Conservation (phyloP, 1,140 invertebrate species). For the Meloidogyne chitwoodi region DNA sequence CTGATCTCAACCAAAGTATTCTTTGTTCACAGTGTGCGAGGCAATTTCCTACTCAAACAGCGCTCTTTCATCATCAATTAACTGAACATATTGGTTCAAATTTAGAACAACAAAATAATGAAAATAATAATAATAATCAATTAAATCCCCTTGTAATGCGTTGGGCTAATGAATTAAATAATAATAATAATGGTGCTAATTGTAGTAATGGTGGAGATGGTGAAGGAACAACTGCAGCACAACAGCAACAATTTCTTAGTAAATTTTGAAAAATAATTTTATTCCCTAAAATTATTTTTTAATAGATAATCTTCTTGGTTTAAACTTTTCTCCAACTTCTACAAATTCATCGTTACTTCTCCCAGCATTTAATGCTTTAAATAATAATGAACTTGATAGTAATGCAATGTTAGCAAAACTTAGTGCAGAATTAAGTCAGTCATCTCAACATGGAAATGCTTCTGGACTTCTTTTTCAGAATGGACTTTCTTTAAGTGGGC, state of each 20-base stretch:
- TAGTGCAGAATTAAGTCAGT: conserved; percentile 13
- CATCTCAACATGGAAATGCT: not conserved
- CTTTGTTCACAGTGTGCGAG: conserved; percentile 18
- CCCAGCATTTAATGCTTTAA: not conserved
- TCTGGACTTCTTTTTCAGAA: not conserved
- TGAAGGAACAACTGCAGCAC: not conserved
- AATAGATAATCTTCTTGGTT: conserved; percentile 13
- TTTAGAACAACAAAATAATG: conserved; percentile 1
- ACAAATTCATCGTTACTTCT: not conserved
- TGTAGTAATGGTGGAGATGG: not conserved
- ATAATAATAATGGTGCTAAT: not conserved
- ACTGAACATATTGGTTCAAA: conserved; percentile 12
- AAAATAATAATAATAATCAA: not conserved
- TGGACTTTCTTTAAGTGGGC: not conserved
- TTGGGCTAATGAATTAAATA: not conserved
- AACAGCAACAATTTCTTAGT: conserved; percentile 20
- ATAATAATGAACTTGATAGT: not conserved
- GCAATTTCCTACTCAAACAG: conserved; percentile 10
- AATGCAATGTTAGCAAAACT: conserved; percentile 20
- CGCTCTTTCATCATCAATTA: conserved; percentile 25
- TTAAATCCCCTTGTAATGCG: not conserved
- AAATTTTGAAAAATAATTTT: not conserved
- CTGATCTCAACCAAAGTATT: not conserved
- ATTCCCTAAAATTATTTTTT: not conserved
- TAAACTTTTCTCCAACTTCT: not conserved